Evolutionary conservation across 2,888 invertebrate species (phyloP).

Genomic region (Odontothrips loti): DNA sequence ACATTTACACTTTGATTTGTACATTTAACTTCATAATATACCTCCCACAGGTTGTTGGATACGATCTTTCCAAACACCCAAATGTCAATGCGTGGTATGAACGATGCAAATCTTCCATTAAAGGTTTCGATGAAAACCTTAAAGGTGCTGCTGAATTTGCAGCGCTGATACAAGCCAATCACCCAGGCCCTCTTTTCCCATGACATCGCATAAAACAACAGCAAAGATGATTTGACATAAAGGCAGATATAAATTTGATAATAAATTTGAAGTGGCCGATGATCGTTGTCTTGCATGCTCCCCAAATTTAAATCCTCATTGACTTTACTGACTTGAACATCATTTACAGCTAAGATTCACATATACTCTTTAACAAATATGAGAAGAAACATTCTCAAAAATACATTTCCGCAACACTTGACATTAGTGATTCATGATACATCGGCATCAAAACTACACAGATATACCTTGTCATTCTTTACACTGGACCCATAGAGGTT

Average conservation of each 20-base stretch:
- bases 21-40: background rate
- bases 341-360: too few species aligned
- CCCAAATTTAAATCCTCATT: background rate
- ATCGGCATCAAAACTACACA: too few species aligned
- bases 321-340: too few species aligned
- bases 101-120: slow-evolving; percentile 42
- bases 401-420: too few species aligned
- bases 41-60: slow-evolving; percentile 24
- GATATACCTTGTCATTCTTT: too few species aligned
- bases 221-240: background rate
- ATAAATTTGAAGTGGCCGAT: background rate
- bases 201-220: background rate
- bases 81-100: slow-evolving; percentile 42
- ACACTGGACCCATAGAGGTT: too few species aligned
- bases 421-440: too few species aligned
- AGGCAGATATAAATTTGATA: background rate
- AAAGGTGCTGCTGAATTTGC: background rate
- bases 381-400: too few species aligned
- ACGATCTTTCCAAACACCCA: slow-evolving; percentile 16
- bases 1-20: background rate
- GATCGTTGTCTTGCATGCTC: background rate
- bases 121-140: slow-evolving; percentile 42
- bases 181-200: background rate
- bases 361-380: too few species aligned
- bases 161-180: background rate